phyloP scores from a whole-genome alignment of 2,888 invertebrate genomes.

The Thumatha senex region DNA sequence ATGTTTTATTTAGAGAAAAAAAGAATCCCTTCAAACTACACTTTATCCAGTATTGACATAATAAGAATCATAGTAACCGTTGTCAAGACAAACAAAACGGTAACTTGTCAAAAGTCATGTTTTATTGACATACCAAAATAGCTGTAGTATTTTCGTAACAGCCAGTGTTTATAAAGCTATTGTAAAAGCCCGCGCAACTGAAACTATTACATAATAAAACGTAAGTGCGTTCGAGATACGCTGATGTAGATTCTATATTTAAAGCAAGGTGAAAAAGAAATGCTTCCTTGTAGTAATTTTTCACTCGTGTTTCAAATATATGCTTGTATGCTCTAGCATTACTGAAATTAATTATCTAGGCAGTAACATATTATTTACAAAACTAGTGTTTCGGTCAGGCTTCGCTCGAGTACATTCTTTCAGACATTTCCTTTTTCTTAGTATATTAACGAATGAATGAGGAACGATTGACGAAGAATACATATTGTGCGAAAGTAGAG shows the following conservation, averaged over 20 bases:
- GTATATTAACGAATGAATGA: no score
- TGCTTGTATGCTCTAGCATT: no score
- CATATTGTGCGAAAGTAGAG: no score
- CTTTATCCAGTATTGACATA: conserved; percentile 50
- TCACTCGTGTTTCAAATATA: neutral
- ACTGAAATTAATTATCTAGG: no score
- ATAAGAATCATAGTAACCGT: conserved; percentile 60
- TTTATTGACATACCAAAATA: conserved; percentile 15
- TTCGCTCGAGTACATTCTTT: no score
- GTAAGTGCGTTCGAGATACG: conserved; percentile 4
- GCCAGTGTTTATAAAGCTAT: conserved; percentile 11
- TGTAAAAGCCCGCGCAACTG: conserved; percentile 1
- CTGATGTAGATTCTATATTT: conserved; percentile 23
- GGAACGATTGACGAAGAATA: no score
- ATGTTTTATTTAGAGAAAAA: neutral
- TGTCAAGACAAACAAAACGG: conserved; percentile 41
- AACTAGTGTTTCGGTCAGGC: no score
- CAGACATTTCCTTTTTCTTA: no score
- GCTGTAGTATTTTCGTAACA: conserved; percentile 10
- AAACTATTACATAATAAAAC: conserved; percentile 6
- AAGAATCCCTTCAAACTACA: neutral
- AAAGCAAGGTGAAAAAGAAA: conserved; percentile 28
- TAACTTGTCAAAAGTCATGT: conserved; percentile 14
- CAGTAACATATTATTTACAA: no score
- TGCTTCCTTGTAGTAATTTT: conserved; percentile 18